These are phyloP conservation scores for Chloroceryle amazona DNA, from an alignment of 2,797 vertebrate species.

Conservation along the genomic window DNA sequence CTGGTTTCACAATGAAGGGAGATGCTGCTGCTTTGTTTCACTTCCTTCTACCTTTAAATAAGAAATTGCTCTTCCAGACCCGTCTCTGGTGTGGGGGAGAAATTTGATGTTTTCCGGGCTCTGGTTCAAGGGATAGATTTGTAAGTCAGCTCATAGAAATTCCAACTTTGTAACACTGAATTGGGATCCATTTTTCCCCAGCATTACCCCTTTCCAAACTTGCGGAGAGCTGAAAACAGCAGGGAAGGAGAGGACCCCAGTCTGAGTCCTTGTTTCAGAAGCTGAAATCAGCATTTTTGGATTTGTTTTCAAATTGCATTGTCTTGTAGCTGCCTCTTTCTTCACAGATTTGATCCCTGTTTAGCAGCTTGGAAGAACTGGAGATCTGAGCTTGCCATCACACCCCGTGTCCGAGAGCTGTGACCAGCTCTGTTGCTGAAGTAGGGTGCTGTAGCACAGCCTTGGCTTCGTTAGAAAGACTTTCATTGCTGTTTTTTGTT, in stretches of 20 bases:
- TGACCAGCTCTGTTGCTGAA: background rate
- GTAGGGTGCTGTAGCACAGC: background rate
- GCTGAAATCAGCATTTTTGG: background rate
- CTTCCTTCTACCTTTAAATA: background rate
- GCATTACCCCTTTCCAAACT: background rate
- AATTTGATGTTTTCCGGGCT: background rate
- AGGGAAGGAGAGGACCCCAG: background rate
- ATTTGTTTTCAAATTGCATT: background rate
- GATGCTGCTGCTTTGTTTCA: constrained; percentile 18
- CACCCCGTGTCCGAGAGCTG: background rate
- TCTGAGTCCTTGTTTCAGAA: background rate
- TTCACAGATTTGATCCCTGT: background rate
- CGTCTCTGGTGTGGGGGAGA: background rate
- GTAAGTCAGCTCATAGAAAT: background rate
- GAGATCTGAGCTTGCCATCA: background rate
- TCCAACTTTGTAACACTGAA: background rate
- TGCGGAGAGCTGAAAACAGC: background rate
- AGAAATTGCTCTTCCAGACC: background rate
- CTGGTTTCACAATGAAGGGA: constrained; percentile 1
- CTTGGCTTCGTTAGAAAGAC: background rate
- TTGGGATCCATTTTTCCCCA: background rate
- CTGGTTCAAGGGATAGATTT: background rate
- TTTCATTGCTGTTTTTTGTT: background rate
- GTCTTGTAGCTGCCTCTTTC: background rate
- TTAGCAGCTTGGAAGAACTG: fast-evolving